These are phyloP conservation scores for Amphipyra berbera DNA, from an alignment of 2,888 invertebrate species.

Conservation along the genomic window DNA sequence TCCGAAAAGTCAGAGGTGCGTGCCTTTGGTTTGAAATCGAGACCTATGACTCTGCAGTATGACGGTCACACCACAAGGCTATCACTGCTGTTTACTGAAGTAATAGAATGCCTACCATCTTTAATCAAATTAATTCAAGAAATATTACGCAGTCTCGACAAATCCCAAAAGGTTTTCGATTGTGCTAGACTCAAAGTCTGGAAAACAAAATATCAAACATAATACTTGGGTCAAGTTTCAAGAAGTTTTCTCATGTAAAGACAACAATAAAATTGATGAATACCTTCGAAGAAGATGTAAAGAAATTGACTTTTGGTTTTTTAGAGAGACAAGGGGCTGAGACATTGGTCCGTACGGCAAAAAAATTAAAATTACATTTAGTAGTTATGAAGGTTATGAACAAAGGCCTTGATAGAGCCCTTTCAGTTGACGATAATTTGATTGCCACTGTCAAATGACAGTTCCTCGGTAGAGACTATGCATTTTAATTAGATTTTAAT, in stretches of 20 bases:
- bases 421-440: conserved; percentile 51
- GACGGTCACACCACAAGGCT: too few relatives aligned
- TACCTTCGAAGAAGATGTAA: neutral
- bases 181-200: neutral
- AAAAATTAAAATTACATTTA: conserved; percentile 34
- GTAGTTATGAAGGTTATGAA: conserved; percentile 10
- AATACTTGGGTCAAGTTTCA: neutral
- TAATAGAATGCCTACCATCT: too few relatives aligned
- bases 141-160: neutral
- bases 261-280: conserved; percentile 7
- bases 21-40: too few relatives aligned
- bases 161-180: neutral
- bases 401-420: conserved; percentile 39
- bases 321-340: neutral
- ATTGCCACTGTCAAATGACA: conserved; percentile 45
- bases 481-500: conserved; percentile 60
- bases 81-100: too few relatives aligned
- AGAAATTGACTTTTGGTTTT: conserved; percentile 5
- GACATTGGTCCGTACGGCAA: neutral
- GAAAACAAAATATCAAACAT: neutral
- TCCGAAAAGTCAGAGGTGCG: too few relatives aligned
- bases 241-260: conserved; percentile 3
- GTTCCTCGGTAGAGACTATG: conserved; percentile 30
- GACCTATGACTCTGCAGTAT: too few relatives aligned
- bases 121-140: neutral